Evolutionary conservation across 1,140 invertebrate genomes (phyloP), one percentile per base, ranked within the genome.

Genomic region (Anoplolepis gracilipes): DNA sequence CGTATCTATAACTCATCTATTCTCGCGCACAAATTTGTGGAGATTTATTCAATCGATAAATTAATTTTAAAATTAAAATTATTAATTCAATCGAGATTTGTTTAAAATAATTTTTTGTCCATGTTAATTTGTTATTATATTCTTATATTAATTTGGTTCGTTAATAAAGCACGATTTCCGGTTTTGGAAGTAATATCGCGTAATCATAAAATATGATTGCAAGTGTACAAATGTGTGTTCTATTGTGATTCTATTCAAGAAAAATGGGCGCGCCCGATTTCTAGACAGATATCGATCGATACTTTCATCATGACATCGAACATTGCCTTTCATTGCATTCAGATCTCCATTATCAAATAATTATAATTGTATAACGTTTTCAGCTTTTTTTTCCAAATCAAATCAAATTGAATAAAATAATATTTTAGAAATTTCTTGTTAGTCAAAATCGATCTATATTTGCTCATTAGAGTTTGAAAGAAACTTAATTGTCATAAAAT

Each of bases 401-500:
- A 73, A 19, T 55, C 11, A 33, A 73, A 49, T 10, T 1, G 30
- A 55, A 33, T 6, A 1, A 1, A 33, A 5, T 28, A n/a, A 22
- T 7, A 11, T 65, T 30, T 33, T 22, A 67, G 4, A 69, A 46
- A 46, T 25, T n/a, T n/a, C n/a, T n/a, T n/a, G n/a, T 46, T 28
- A 55, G 0, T n/a, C 28, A 72, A 72, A 55, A 55, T 22, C 0
- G 11, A 22, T 55, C 7, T 11, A 5, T 28, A 22, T 61, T 22
- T 28, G 33, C 33, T 39, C 13, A 10, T 0, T 75, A 3, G 7
- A 42, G 22, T 61, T 8, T 39, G 22, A 30, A 59, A 42, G 22
- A n/a, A 61, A 39, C 8, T 76, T 76, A 61, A 76, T 55, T 7
- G 16, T 36, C 11, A 5, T 49, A 25, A 73, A 33, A 73, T 11